Evolutionary conservation across 2,888 invertebrate genomes (phyloP).

Genomic region (Oeneis ivallda): DNA sequence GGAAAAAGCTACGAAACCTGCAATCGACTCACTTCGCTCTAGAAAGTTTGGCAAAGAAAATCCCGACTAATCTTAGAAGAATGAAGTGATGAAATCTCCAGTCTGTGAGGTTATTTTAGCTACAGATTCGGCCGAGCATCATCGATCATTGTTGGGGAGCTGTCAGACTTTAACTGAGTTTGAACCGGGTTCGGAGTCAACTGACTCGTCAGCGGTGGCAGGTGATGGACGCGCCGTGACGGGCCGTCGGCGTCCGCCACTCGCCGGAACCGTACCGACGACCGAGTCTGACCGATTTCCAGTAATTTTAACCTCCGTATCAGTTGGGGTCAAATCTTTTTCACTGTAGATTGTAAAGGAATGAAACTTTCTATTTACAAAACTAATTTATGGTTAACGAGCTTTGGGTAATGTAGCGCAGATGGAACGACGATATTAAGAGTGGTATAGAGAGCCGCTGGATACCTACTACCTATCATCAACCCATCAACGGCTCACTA

Average conservation of each 20-base stretch:
- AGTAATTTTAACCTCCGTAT: constrained; percentile 32
- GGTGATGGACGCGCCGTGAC: constrained; percentile 70
- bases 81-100: constrained; percentile 6
- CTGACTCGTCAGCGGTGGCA: constrained; percentile 62
- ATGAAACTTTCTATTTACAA: background rate
- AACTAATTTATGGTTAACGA: background rate
- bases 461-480: no score
- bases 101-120: constrained; percentile 56
- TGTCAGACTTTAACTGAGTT: constrained; percentile 44
- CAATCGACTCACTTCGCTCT: no score
- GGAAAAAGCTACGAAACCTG: background rate
- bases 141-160: constrained; percentile 49
- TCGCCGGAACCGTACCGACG: constrained; percentile 44
- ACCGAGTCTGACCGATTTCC: constrained; percentile 53
- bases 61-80: background rate
- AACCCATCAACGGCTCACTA: no score
- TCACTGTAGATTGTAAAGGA: background rate
- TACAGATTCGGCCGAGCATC: constrained; percentile 54
- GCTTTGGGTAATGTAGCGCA: no score
- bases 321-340: constrained; percentile 25
- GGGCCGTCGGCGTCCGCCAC: constrained; percentile 50
- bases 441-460: no score
- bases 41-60: background rate
- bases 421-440: no score
- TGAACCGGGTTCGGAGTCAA: constrained; percentile 48